phyloP scores from a whole-genome alignment of 2,113 vertebrate genomes.

The Murina feae region DNA sequence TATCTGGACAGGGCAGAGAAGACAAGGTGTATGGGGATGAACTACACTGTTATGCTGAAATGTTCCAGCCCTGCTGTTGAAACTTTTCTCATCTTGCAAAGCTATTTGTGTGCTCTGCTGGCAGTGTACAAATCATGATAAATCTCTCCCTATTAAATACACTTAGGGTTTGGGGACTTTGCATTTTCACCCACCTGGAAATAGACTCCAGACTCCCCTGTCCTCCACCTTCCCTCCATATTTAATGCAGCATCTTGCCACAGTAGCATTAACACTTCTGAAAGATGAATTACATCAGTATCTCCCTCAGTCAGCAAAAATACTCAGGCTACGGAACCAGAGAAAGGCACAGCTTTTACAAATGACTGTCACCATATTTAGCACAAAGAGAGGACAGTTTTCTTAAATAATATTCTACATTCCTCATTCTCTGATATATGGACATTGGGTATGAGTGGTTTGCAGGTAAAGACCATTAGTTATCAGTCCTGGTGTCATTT shows the following conservation, averaged over 20 bases:
- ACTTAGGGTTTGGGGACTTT: neutral
- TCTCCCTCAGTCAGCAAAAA: constrained; percentile 34
- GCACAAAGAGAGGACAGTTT: constrained; percentile 2
- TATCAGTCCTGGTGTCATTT: constrained; percentile 51
- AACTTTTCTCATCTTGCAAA: neutral
- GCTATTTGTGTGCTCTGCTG: neutral
- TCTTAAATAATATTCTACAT: constrained; percentile 9
- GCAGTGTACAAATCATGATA: constrained; percentile 34
- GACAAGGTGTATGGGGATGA: rapidly evolving
- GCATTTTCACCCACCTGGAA: neutral
- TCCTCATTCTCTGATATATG: constrained; percentile 11
- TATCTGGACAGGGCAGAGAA: neutral
- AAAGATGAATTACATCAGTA: constrained; percentile 25
- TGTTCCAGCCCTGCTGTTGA: neutral
- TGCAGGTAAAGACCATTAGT: constrained; percentile 32
- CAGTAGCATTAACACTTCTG: neutral
- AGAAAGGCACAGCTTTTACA: neutral
- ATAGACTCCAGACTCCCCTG: neutral
- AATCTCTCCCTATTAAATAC: constrained; percentile 43
- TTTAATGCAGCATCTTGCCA: neutral
- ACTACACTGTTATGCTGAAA: neutral
- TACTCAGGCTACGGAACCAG: neutral
- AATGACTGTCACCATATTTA: neutral
- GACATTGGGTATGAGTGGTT: neutral
- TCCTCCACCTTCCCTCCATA: neutral